A percentile compares a stretch with the other conserved stretches of the same genome.
phyloP scores from a whole-genome alignment of 2,113 vertebrate genomes.

The Paradisaea rubra region DNA sequence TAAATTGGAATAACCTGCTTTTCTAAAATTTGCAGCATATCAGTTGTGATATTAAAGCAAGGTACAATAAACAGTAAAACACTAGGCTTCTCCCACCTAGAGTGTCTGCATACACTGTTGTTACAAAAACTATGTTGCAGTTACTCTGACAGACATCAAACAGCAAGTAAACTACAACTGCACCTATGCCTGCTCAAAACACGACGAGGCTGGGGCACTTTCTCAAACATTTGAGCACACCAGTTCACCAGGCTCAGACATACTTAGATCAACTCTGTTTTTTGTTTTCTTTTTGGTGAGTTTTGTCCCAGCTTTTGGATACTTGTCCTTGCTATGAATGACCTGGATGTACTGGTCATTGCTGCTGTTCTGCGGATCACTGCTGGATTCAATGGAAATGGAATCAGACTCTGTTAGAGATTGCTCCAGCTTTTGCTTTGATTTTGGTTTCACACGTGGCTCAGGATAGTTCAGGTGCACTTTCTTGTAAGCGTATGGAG shows the following conservation, averaged over 20 bases:
- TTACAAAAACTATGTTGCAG: rapidly evolving
- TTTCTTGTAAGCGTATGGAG: conserved; percentile 51
- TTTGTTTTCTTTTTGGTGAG: conserved; percentile 73
- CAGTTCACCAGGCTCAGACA: conserved; percentile 71
- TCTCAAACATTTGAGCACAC: conserved; percentile 83
- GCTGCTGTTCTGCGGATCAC: conserved; percentile 86
- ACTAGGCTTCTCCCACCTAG: background rate
- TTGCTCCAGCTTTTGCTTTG: conserved; percentile 69
- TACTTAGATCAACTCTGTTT: conserved; percentile 55
- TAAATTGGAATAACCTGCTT: background rate
- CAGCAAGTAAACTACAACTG: background rate
- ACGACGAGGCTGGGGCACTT: rapidly evolving
- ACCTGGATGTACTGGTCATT: conserved; percentile 87
- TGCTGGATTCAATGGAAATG: conserved; percentile 83
- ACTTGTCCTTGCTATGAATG: conserved; percentile 78
- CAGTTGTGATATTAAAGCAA: background rate
- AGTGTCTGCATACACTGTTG: background rate
- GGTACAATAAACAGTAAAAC: background rate
- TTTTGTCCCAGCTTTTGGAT: conserved; percentile 69
- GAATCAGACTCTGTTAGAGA: conserved; percentile 87
- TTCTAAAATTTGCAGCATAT: rapidly evolving
- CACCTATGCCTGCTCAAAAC: rapidly evolving
- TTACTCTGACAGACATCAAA: background rate
- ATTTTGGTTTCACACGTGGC: conserved; percentile 69
- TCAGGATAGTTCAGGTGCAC: conserved; percentile 62